Base-by-base conservation (phyloP, 2,797 vertebrate genomes). In the Melanotaenia boesemani region DNA sequence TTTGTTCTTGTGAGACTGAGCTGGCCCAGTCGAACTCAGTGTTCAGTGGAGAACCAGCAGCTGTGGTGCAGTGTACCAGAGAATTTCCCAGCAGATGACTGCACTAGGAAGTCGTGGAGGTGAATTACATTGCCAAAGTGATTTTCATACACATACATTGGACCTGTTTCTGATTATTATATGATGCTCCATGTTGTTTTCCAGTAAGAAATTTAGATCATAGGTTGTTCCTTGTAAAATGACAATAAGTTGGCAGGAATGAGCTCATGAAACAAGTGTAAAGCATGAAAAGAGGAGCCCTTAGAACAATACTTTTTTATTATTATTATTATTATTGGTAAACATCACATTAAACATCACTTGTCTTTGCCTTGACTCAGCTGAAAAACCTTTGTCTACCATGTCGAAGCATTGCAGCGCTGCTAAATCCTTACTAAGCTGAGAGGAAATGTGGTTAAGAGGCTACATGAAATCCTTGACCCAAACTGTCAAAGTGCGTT, bases 91-190 rank as follows among this genome's bases (percentile, higher is more conserved):
- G 69, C 67, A 75, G 78, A 81, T 72, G 74, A 86, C 90, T 88
- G 70, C 58, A 26, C 50, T 16, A 50, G 34, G 59, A 73, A 84
- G 81, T 81, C 57, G 18, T 81, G 63, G 67, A 83, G 75, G 67
- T 83, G 77, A 85, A 86, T 77, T 69, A 79, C 83, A 74, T 93
- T 92, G 94, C 94, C 94, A 94, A 94, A 94, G 92, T 86, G 89
- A 85, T 93, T 93, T 74, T 90, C 73, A 84, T 91, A 85, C 52
- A 55, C 59, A 58, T 18, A 70, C n/a, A 55, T 24, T 80, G 68
- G 77, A 80, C 66, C 61, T 70, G 2, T 79, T 84, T 72, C 48
- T 74, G 64, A 74, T 75, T 37, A 68, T 62, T 56, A 63, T 60
- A 68, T 18, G 37, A 83, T 52, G 79, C 72, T 81, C 72, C 63